These are phyloP conservation scores for Gobionotothen gibberifrons DNA, from an alignment of 2,797 vertebrate genomes.

Conservation along the genomic window DNA sequence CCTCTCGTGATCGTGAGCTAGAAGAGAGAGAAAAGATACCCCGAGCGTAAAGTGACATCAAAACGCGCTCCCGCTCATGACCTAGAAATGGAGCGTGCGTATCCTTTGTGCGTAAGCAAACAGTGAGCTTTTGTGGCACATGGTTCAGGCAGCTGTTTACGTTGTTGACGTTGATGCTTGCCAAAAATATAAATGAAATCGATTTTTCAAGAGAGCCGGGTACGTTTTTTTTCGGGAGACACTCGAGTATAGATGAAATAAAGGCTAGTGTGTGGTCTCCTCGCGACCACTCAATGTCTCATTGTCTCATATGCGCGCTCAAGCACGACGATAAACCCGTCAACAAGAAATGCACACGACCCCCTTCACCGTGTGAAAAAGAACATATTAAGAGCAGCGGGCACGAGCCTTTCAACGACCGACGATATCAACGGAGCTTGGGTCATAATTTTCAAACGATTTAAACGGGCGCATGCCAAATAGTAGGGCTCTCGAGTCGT, in stretches of 20 bases:
- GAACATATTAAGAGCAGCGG: background rate
- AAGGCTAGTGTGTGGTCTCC: background rate
- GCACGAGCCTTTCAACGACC: background rate
- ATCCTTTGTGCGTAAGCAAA: slow-evolving; percentile 62
- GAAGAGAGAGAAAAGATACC: slow-evolving; percentile 48
- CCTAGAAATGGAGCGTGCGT: slow-evolving; percentile 76
- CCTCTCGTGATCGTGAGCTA: slow-evolving; percentile 40
- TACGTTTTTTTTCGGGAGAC: background rate
- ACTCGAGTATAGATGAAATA: background rate
- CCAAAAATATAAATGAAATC: slow-evolving; percentile 35
- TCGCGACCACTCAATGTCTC: slow-evolving; percentile 13
- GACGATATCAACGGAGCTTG: background rate
- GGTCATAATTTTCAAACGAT: slow-evolving; percentile 9
- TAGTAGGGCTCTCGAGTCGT: slow-evolving; percentile 17
- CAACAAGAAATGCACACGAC: background rate
- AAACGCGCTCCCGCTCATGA: slow-evolving; percentile 63
- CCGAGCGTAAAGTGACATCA: slow-evolving; percentile 68
- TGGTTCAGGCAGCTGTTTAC: slow-evolving; percentile 50
- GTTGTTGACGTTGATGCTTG: slow-evolving; percentile 39
- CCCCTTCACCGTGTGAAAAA: background rate
- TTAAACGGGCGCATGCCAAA: slow-evolving; percentile 48
- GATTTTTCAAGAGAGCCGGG: slow-evolving; percentile 2
- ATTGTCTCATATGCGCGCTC: slow-evolving; percentile 41
- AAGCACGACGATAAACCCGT: slow-evolving; percentile 12
- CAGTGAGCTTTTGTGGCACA: slow-evolving; percentile 48